phyloP scores from a whole-genome alignment of 1,140 invertebrate genomes.

The Drosophila kohkoa region DNA sequence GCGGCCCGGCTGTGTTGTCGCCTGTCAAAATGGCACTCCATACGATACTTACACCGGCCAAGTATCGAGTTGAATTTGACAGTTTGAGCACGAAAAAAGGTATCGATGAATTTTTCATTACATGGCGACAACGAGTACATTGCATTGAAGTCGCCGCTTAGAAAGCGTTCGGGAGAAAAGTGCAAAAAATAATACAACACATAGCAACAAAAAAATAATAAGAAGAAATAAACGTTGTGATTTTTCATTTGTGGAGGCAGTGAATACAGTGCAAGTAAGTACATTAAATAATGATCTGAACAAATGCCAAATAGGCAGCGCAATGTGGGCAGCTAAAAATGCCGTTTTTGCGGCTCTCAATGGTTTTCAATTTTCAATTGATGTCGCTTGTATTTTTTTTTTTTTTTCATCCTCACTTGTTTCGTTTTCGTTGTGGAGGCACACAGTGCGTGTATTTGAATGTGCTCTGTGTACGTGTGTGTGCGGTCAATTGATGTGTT shows the following conservation, averaged over 20 bases:
- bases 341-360: slow-evolving; percentile 1
- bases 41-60: no score
- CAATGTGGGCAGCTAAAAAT: neutral
- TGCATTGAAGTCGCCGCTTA: slow-evolving; percentile 46
- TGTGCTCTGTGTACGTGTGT: slow-evolving; percentile 9
- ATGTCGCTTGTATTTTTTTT: slow-evolving; percentile 17
- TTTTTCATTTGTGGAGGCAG: slow-evolving; percentile 25
- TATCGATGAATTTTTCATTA: no score
- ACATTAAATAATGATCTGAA: slow-evolving; percentile 10
- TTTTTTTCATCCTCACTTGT: neutral
- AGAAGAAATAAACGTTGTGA: slow-evolving; percentile 11
- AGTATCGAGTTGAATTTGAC: no score
- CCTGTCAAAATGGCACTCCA: no score
- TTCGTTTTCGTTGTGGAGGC: neutral
- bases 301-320: neutral
- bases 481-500: slow-evolving; percentile 19
- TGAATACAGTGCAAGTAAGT: slow-evolving; percentile 35
- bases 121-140: slow-evolving; percentile 12
- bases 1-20: no score
- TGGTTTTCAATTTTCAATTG: slow-evolving; percentile 14
- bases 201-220: neutral
- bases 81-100: no score
- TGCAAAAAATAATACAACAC: slow-evolving; percentile 20
- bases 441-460: slow-evolving; percentile 16
- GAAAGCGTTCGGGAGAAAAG: slow-evolving; percentile 33